Conservation (phyloP, 2,797 vertebrate genomes). For the Orestias chungarensis region DNA sequence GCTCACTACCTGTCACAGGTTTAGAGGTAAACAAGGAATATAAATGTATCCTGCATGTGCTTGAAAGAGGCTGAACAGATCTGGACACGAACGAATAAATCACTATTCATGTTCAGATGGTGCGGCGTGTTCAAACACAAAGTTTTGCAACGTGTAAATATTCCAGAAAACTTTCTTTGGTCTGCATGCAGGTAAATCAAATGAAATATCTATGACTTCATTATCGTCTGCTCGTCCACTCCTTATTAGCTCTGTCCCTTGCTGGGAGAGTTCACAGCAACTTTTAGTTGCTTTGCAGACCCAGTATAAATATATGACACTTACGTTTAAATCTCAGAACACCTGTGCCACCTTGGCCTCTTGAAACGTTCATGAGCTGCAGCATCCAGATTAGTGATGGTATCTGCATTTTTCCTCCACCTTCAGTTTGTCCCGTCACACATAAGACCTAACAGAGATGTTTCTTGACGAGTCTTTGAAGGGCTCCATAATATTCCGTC, state of each 20-base stretch:
- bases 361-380: constrained; percentile 48
- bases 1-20: constrained; percentile 45
- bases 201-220: constrained; percentile 43
- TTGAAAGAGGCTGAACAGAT: neutral
- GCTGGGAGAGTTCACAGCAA: neutral
- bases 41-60: neutral
- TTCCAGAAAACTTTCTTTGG: constrained; percentile 5
- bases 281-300: neutral
- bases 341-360: constrained; percentile 31
- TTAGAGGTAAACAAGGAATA: constrained; percentile 4
- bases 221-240: constrained; percentile 56
- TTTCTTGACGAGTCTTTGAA: constrained; percentile 4
- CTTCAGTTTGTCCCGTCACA: constrained; percentile 45
- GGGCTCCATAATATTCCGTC: constrained; percentile 20
- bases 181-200: constrained; percentile 21
- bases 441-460: constrained; percentile 20
- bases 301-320: constrained; percentile 22
- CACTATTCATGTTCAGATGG: neutral
- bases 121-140: constrained; percentile 1
- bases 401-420: constrained; percentile 62
- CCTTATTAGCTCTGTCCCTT: constrained; percentile 12
- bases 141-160: neutral
- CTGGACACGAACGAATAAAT: neutral
- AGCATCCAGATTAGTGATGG: constrained; percentile 58
- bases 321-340: constrained; percentile 54